These are phyloP conservation scores for Hydrochoerus hydrochaeris DNA, from an alignment of 2,113 vertebrate genomes.

Conservation along the genomic window DNA sequence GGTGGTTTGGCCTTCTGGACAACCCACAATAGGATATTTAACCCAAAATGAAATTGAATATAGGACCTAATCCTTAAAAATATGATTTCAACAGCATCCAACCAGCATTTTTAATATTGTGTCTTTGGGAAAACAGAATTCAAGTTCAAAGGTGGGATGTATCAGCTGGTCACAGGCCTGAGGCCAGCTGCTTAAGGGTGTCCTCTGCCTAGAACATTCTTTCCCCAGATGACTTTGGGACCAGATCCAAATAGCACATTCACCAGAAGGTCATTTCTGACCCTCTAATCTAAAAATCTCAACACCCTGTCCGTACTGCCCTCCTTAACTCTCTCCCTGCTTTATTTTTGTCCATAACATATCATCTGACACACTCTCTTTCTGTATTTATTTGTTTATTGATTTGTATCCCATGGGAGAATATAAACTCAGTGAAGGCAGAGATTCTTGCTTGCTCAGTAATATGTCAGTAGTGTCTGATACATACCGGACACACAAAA, in stretches of 20 bases:
- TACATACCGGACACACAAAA: not conserved
- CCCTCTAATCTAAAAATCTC: not conserved
- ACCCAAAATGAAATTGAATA: slow-evolving; percentile 77
- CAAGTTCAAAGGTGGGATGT: slow-evolving; percentile 58
- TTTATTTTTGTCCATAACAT: not conserved
- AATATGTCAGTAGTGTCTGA: not conserved
- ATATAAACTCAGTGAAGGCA: not conserved
- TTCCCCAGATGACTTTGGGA: not conserved
- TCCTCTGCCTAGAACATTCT: not conserved
- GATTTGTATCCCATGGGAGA: not conserved
- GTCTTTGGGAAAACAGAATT: slow-evolving; percentile 61
- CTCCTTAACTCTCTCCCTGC: not conserved
- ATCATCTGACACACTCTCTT: not conserved
- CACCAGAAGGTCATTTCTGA: not conserved
- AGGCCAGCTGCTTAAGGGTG: not conserved
- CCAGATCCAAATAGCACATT: not conserved
- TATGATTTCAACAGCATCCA: slow-evolving; percentile 74
- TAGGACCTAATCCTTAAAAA: slow-evolving; percentile 71
- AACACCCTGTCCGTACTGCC: accelerated
- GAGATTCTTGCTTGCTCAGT: not conserved
- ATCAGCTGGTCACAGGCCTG: not conserved
- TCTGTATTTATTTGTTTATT: not conserved
- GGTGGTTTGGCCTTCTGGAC: slow-evolving; percentile 76
- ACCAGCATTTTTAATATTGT: slow-evolving; percentile 65
- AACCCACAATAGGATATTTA: slow-evolving; percentile 70